phyloP scores from a whole-genome alignment of 2,113 vertebrate genomes.

The Pseudorhombus dupliciocellatus region DNA sequence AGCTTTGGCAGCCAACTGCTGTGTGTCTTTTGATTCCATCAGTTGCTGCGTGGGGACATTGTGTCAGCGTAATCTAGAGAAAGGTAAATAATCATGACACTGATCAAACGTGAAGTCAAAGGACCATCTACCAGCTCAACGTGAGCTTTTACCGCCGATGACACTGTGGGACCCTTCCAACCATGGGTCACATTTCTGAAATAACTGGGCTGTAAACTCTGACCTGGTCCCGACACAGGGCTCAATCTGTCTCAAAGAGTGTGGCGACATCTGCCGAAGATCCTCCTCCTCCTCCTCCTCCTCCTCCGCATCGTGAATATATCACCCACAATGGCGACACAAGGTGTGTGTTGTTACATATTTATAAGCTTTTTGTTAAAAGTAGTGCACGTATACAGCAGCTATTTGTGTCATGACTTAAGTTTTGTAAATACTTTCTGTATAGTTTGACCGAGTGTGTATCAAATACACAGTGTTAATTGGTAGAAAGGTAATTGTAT shows the following conservation, averaged over 20 bases:
- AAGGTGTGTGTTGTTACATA: neutral
- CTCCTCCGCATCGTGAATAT: constrained; percentile 14
- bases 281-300: neutral
- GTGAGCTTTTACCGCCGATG: neutral
- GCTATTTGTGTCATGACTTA: constrained; percentile 54
- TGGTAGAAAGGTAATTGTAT: constrained; percentile 43
- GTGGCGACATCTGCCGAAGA: constrained; percentile 46
- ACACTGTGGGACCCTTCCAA: constrained; percentile 11
- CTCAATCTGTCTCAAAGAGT: constrained; percentile 21
- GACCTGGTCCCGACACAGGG: constrained; percentile 56
- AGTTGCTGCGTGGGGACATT: neutral
- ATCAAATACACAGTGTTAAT: constrained; percentile 67
- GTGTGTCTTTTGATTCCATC: neutral
- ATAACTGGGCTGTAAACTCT: constrained; percentile 47
- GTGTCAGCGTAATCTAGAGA: neutral
- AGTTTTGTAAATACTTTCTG: constrained; percentile 70
- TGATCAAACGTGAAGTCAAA: neutral
- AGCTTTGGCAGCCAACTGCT: neutral
- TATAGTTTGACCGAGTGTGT: constrained; percentile 63
- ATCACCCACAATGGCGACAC: constrained; percentile 1
- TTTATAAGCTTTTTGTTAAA: constrained; percentile 14
- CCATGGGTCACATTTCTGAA: constrained; percentile 52
- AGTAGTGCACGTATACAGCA: constrained; percentile 22
- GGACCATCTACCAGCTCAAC: neutral
- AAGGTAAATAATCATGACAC: neutral